These are phyloP conservation scores for Lanistes nyassanus DNA, from an alignment of 1,140 invertebrate species.

Conservation along the genomic window DNA sequence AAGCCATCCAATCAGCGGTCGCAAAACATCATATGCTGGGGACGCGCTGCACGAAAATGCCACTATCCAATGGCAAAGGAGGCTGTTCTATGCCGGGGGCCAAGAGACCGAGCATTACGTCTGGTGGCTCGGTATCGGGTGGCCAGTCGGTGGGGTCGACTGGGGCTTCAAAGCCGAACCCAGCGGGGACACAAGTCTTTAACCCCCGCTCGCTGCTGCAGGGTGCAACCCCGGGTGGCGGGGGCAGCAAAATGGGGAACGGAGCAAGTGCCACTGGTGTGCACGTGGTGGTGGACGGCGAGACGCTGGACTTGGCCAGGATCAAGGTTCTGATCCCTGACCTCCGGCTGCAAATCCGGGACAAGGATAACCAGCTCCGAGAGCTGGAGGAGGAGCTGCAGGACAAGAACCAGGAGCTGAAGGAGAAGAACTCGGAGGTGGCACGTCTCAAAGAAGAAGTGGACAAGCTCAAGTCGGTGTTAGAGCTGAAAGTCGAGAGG, in stretches of 20 bases:
- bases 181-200: neutral
- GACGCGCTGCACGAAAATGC: slow-evolving; percentile 9
- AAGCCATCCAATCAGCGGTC: neutral
- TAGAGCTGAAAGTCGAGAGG: slow-evolving; percentile 46
- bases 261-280: slow-evolving; percentile 53
- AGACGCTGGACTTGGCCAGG: slow-evolving; percentile 57
- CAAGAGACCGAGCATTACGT: neutral
- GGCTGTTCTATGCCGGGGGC: neutral
- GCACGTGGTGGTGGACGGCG: slow-evolving; percentile 57
- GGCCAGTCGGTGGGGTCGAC: neutral
- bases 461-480: slow-evolving; percentile 52
- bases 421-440: slow-evolving; percentile 54
- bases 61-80: neutral
- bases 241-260: slow-evolving; percentile 58
- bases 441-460: slow-evolving; percentile 58
- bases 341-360: slow-evolving; percentile 53
- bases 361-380: slow-evolving; percentile 55
- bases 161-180: neutral
- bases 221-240: neutral
- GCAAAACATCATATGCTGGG: neutral
- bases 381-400: slow-evolving; percentile 52
- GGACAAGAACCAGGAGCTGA: slow-evolving; percentile 53
- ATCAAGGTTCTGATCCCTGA: slow-evolving; percentile 60
- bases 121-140: neutral
- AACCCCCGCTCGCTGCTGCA: neutral